These are phyloP conservation scores for Xylocampa areola DNA, from an alignment of 2,888 invertebrate genomes.

Conservation along the genomic window DNA sequence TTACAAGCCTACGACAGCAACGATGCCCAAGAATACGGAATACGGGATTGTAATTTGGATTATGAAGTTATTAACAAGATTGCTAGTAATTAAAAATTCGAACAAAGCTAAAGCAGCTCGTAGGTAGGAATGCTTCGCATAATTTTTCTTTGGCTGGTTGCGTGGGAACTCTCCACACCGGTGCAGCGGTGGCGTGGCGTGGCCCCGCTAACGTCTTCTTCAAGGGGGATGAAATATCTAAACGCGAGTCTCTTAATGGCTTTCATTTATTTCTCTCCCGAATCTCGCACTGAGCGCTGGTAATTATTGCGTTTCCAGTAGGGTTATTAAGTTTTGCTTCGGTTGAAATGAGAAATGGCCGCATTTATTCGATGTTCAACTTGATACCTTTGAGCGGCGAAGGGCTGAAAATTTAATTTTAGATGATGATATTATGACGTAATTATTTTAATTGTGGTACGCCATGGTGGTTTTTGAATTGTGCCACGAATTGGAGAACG, in stretches of 20 bases:
- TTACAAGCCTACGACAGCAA: conserved; percentile 9
- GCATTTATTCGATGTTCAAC: conserved; percentile 86
- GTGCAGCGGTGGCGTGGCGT: conserved; percentile 70
- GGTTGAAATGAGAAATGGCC: conserved; percentile 88
- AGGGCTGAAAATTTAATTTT: conserved; percentile 87
- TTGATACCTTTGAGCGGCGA: conserved; percentile 82
- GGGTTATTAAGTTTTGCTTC: conserved; percentile 89
- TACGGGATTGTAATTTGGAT: no score
- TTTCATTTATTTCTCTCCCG: conserved; percentile 87
- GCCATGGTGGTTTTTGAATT: conserved; percentile 57
- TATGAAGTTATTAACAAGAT: no score
- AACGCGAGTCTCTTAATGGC: conserved; percentile 88
- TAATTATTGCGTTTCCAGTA: conserved; percentile 88
- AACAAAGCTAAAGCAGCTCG: no score
- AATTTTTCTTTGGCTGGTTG: conserved; percentile 72
- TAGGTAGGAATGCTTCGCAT: conserved; percentile 29
- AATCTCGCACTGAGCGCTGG: conserved; percentile 87
- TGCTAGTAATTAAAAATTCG: no score
- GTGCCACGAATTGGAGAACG: conserved; percentile 37
- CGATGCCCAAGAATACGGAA: no score
- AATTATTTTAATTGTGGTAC: conserved; percentile 82
- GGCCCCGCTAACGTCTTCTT: conserved; percentile 85
- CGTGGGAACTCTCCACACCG: conserved; percentile 83
- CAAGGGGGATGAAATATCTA: conserved; percentile 88
- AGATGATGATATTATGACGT: conserved; percentile 79